phyloP scores from a whole-genome alignment of 2,888 invertebrate species.

The Sphaerophoria rueppellii region DNA sequence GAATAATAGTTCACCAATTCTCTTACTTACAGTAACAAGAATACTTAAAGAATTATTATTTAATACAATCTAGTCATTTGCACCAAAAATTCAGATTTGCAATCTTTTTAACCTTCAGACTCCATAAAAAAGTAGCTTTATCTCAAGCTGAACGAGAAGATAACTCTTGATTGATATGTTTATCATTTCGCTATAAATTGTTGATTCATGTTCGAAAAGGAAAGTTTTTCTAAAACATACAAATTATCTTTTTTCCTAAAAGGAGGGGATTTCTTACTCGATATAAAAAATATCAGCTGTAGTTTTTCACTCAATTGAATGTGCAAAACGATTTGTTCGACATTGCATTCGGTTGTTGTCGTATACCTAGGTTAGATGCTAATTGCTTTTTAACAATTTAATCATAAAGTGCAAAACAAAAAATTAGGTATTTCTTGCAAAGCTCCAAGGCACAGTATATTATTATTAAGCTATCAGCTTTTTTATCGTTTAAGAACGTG shows the following conservation, averaged over 20 bases:
- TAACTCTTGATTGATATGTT: slow-evolving; percentile 9
- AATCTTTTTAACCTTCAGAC: neutral
- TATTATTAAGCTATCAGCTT: slow-evolving; percentile 29
- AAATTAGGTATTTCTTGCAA: slow-evolving; percentile 16
- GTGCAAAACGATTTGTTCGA: neutral
- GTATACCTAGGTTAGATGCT: neutral
- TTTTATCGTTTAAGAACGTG: slow-evolving; percentile 55
- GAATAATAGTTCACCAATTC: no score
- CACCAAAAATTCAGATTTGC: neutral
- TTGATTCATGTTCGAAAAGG: neutral
- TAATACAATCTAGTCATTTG: slow-evolving; percentile 5
- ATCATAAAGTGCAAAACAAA: slow-evolving; percentile 19
- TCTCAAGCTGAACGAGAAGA: neutral
- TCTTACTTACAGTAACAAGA: no score
- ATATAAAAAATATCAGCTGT: no score
- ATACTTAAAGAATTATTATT: neutral
- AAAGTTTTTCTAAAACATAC: neutral
- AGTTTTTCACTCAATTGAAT: no score
- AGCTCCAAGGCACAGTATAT: neutral
- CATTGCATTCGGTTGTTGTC: neutral
- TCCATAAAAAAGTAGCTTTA: neutral
- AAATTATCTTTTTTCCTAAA: neutral
- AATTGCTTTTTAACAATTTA: slow-evolving; percentile 23
- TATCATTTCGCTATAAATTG: neutral
- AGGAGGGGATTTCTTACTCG: neutral